Percentiles rank a stretch among this genome's conserved stretches.
Conservation (phyloP, 2,113 vertebrate species). For the Hippopotamus amphibius region DNA sequence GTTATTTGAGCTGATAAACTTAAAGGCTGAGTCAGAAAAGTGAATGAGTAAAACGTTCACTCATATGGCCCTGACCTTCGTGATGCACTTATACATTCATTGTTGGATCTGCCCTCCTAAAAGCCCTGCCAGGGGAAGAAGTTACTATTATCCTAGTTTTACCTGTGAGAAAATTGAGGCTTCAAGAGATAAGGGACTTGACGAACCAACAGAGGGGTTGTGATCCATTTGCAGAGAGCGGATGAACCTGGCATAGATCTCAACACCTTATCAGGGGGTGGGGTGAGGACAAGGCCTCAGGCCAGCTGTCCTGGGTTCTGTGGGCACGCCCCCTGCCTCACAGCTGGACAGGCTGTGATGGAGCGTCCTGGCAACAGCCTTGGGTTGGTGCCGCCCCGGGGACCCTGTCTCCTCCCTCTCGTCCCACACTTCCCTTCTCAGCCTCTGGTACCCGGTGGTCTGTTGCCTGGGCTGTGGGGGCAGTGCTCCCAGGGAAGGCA, state of each 20-base stretch:
- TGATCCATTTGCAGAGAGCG: no score
- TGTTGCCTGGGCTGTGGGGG: neutral
- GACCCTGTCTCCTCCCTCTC: neutral
- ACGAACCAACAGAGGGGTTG: neutral
- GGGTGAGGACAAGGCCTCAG: neutral
- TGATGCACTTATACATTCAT: neutral
- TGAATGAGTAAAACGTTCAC: no score
- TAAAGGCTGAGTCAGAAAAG: no score
- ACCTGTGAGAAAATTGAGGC: neutral
- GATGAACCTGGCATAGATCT: no score
- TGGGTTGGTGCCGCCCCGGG: neutral
- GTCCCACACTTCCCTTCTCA: neutral
- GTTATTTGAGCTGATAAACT: neutral
- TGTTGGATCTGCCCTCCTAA: neutral
- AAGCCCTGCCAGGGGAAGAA: neutral
- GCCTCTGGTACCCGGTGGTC: neutral
- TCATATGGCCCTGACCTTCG: neutral
- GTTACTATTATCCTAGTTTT: neutral
- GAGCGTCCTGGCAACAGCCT: no score
- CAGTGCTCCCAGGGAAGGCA: neutral
- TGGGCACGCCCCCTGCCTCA: neutral
- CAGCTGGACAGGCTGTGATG: neutral
- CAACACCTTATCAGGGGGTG: no score
- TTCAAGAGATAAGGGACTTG: neutral
- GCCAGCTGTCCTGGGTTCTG: neutral